Base-by-base conservation (phyloP, 2,888 invertebrate genomes). In the Volucella bombylans region DNA sequence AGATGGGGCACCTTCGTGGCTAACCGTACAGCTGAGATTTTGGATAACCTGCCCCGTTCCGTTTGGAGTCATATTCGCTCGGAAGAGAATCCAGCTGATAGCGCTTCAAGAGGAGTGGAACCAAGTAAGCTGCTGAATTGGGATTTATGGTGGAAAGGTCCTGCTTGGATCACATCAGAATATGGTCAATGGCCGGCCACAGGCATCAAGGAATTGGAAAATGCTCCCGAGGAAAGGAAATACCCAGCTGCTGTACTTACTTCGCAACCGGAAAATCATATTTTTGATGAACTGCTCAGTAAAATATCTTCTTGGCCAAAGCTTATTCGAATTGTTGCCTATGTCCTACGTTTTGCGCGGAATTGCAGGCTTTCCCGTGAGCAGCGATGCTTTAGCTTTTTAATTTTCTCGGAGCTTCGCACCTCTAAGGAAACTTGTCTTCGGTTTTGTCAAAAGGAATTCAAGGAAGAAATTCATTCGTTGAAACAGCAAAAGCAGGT, bases 1-100 rank as follows among this genome's bases (percentile, higher is more conserved):
- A 83, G 61, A n/a, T 89, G 87, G 87, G 87, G 87, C 57, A 88
- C 87, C 0, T 88, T 88, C 47, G 86, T 88, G 2, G 87, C 82
- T 1, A 88, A 87, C 50, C 74, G 88, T 2, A 86, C 87, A 4
- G 45, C 86, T 8, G 69, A 86, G 38, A 87, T 88, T n/a, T 31
- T 86, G 6, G 77, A 87, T 0, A 43, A 15, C 1, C 31, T 78
- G 1, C 43, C 78, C 0, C 23, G 50, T 9, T 61, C 49, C 0
- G n/a, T 49, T 14, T 87, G 87, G 87, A 68, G 65, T 3, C 87
- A 88, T 65, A 73, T 88, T 4, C 55, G 62, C 8, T 78, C 87
- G 4, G 59, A 47, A 1, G 47, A 77, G 11, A 89, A 88, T 55
- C 86, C 87, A 8, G 87, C 87, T 1, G 87, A 88, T 62, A 43